These are phyloP conservation scores for Stegophylla sp. DNA, from an alignment of 2,888 invertebrate species.

Conservation along the genomic window DNA sequence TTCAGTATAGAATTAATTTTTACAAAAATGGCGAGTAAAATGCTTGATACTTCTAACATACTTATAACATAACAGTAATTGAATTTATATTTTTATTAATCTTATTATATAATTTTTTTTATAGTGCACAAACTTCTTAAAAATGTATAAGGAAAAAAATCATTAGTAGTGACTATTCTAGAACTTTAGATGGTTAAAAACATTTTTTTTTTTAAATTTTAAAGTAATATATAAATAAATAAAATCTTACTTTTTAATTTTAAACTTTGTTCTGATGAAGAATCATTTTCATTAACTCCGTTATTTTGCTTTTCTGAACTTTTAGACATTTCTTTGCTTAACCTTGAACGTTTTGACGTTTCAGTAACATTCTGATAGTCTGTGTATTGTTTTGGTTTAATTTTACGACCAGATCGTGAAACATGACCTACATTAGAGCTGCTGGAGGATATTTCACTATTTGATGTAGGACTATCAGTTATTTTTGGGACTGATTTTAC, in stretches of 20 bases:
- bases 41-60: too few species aligned
- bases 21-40: too few species aligned
- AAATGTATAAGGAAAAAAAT: not conserved
- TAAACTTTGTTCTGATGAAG: slow-evolving; percentile 9
- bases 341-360: slow-evolving; percentile 42
- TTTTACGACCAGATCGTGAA: slow-evolving; percentile 71
- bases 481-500: slow-evolving; percentile 58
- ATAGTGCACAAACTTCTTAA: too few species aligned
- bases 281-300: slow-evolving; percentile 55
- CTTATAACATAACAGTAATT: too few species aligned
- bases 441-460: slow-evolving; percentile 31
- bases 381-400: slow-evolving; percentile 70
- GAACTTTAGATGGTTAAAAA: not conserved
- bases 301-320: slow-evolving; percentile 24
- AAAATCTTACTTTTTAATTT: slow-evolving; percentile 39
- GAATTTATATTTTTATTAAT: too few species aligned
- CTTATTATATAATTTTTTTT: too few species aligned
- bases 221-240: too few species aligned
- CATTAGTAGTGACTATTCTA: too few species aligned
- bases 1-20: too few species aligned
- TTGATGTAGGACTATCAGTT: slow-evolving; percentile 42
- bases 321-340: slow-evolving; percentile 53
- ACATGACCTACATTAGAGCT: slow-evolving; percentile 52
- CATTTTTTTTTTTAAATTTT: too few species aligned
- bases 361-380: slow-evolving; percentile 61